Conservation (phyloP, 64 coral and sea anemone species). For the Stichodactyla helianthus region DNA sequence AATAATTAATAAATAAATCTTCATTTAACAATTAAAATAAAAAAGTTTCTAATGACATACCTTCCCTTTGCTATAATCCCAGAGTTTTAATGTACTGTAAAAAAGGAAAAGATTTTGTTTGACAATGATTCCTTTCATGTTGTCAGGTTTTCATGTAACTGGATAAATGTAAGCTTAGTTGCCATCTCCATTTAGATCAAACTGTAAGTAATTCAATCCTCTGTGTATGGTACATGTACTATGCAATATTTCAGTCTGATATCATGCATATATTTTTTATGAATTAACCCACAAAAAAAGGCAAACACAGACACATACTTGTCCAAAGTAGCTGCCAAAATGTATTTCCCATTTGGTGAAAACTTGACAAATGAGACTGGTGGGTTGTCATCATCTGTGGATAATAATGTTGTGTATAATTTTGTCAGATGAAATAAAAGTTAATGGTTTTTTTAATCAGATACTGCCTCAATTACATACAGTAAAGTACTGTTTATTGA, state of each 20-base stretch:
- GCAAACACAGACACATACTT: slow-evolving; percentile 47
- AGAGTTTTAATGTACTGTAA: slow-evolving; percentile 93
- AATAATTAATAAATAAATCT: neutral
- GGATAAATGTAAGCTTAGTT: too few species aligned
- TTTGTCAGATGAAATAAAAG: too few species aligned
- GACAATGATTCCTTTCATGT: neutral
- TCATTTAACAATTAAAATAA: neutral
- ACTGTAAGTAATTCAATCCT: too few species aligned
- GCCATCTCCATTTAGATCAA: too few species aligned
- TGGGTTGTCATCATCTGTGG: slow-evolving; percentile 94
- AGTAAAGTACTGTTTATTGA: too few species aligned
- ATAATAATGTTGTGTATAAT: neutral
- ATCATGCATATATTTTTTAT: too few species aligned
- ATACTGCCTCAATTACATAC: too few species aligned
- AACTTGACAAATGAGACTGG: slow-evolving; percentile 99
- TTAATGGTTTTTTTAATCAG: too few species aligned
- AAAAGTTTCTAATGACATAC: slow-evolving; percentile 2
- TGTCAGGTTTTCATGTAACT: neutral
- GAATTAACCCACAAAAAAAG: neutral
- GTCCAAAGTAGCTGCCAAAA: slow-evolving; percentile 93
- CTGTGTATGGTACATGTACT: too few species aligned
- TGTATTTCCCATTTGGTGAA: slow-evolving; percentile 99
- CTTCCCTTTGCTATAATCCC: slow-evolving; percentile 99
- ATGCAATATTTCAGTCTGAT: too few species aligned
- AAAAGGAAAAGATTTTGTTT: neutral